Evolutionary conservation across 2,113 vertebrate genomes (phyloP).

Genomic region (Emberiza fucata): DNA sequence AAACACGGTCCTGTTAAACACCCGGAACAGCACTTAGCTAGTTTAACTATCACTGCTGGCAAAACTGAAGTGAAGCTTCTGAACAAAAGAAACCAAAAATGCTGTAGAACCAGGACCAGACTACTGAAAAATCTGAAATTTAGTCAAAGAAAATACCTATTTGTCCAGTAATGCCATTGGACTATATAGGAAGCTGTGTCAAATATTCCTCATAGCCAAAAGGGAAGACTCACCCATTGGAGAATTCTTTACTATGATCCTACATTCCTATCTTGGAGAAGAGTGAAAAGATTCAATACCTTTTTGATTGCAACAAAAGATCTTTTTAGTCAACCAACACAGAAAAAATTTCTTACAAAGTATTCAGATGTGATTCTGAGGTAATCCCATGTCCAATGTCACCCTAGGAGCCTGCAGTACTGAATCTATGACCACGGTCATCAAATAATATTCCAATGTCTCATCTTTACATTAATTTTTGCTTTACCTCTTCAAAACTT

Average conservation of each 20-base stretch:
- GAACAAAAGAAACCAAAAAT: neutral
- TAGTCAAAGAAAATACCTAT: neutral
- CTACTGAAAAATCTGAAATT: neutral
- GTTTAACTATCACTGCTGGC: neutral
- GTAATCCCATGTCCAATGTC: neutral
- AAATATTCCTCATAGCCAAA: neutral
- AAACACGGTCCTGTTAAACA: neutral
- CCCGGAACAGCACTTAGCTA: neutral
- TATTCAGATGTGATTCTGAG: neutral
- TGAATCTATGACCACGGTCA: neutral
- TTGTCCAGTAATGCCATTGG: neutral
- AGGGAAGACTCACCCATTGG: neutral
- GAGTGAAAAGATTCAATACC: neutral
- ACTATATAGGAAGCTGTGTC: neutral
- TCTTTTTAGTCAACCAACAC: neutral
- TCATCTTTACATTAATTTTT: neutral
- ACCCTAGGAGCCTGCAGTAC: neutral
- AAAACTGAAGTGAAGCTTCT: neutral
- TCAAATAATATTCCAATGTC: neutral
- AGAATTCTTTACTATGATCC: neutral
- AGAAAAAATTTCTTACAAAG: neutral
- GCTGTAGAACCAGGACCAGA: neutral
- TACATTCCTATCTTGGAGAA: neutral
- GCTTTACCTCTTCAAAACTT: neutral
- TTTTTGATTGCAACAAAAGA: neutral